Base-by-base conservation (phyloP, 2,888 invertebrate genomes). In the Ectemnius continuus region DNA sequence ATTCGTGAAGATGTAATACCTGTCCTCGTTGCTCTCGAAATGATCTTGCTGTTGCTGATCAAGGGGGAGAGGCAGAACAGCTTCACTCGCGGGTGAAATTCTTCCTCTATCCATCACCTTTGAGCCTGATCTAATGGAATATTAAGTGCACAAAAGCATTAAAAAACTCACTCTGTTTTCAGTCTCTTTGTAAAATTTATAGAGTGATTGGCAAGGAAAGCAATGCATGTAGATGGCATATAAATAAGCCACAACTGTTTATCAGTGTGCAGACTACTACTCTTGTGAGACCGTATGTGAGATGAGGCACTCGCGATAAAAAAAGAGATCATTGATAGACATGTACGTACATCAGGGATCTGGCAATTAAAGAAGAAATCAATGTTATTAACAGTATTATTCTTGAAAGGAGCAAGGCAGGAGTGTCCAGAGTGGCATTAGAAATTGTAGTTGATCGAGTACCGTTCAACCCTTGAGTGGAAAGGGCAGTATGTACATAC, bases 61-160 rank as follows among this genome's bases (percentile, higher is more conserved):
- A 11, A 88, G 81, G 0, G 88, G 80, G 26, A 90, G 82, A 0
- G 91, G 90, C 73, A 91, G 90, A 36, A 92, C 91, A 8, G 93
- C 92, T 91, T 94, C 94, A 52, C 93, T 92, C 2, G 94, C 94
- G 14, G 95, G 94, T 23, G 94, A 93, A 45, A 93, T 91, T 79
- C 94, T 91, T 61, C 93, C 93, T 70, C 93, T 90, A 82, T 94
- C 94, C 91, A 95, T 93, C n/a, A 94, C 94, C 91, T 95, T 94
- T 8, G 93, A 93, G 26, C 94, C 94, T 28, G 94, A 94, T 92
- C 94, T 92, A 91, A 88, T 26, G 56, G 47, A 73, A 28, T 45
- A 11, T 62, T 16, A 13, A 36, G 4, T 56, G 59, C 23, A 62
- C n/a, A 26, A 20, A 26, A 62, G 48, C 59, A 63, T 72, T 66